phyloP scores from a whole-genome alignment of 2,113 vertebrate species.

The Ploceus nigricollis region DNA sequence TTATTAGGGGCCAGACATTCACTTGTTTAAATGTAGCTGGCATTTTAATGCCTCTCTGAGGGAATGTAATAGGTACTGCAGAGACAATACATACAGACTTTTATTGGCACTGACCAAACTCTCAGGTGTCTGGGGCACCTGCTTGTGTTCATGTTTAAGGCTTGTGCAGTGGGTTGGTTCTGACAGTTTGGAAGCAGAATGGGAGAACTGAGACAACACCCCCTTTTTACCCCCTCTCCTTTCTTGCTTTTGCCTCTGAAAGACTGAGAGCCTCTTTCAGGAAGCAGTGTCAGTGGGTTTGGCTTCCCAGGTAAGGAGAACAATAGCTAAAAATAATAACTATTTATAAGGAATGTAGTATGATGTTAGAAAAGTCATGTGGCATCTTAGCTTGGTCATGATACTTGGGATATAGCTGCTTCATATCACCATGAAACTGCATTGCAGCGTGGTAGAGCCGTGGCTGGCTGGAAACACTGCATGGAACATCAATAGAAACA shows the following conservation, averaged over 20 bases:
- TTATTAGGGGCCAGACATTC: constrained; percentile 66
- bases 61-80: constrained; percentile 36
- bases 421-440: not conserved
- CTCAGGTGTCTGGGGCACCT: constrained; percentile 37
- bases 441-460: not conserved
- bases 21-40: constrained; percentile 64
- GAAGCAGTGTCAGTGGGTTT: not conserved
- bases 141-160: not conserved
- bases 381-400: not conserved
- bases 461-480: not conserved
- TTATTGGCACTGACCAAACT: constrained; percentile 38
- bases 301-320: not conserved
- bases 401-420: not conserved
- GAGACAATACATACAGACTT: constrained; percentile 42
- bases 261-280: not conserved
- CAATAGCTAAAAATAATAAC: not conserved
- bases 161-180: not conserved
- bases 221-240: no score
- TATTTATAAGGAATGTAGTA: not conserved
- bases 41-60: constrained; percentile 63
- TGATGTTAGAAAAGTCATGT: not conserved
- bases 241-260: not conserved
- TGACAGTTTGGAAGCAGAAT: not conserved
- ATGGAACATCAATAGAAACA: not conserved
- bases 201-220: not conserved